These are phyloP conservation scores for Girardinus metallicus DNA, from an alignment of 2,797 vertebrate species.

Conservation along the genomic window DNA sequence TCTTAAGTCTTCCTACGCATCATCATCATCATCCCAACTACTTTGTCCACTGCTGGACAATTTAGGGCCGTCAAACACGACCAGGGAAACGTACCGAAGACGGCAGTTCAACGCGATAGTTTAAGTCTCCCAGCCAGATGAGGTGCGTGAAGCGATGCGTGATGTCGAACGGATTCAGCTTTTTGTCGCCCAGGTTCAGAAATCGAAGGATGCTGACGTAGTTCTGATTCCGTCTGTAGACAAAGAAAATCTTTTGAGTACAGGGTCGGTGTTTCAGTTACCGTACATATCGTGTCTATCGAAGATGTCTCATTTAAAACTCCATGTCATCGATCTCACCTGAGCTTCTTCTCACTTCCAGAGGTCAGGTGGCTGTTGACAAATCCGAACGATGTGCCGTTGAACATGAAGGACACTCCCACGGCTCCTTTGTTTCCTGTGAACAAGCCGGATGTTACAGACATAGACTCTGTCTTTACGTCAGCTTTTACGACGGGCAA, in stretches of 20 bases:
- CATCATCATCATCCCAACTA: no score
- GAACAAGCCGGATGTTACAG: constrained; percentile 25
- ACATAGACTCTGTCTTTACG: neutral
- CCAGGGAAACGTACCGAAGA: constrained; percentile 77
- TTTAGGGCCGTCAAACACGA: neutral
- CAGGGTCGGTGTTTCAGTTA: neutral
- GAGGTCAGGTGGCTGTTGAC: constrained; percentile 99
- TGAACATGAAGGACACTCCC: constrained; percentile 99
- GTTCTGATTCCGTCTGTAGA: constrained; percentile 94
- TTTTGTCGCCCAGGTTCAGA: constrained; percentile 94
- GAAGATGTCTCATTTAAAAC: neutral
- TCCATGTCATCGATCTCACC: constrained; percentile 77
- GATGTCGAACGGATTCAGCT: constrained; percentile 94
- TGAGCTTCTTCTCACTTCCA: constrained; percentile 96
- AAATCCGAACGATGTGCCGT: constrained; percentile 95
- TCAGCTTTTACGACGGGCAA: neutral
- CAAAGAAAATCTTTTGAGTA: neutral
- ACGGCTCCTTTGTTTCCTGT: constrained; percentile 98
- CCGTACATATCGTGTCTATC: neutral
- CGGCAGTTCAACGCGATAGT: constrained; percentile 92
- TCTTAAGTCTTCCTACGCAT: no score
- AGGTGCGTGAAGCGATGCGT: constrained; percentile 96
- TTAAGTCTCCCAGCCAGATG: constrained; percentile 97
- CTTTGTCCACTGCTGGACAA: neutral
- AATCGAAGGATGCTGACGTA: constrained; percentile 93